Conservation (phyloP, 1,140 invertebrate species). For the Geopemphigus sp. region DNA sequence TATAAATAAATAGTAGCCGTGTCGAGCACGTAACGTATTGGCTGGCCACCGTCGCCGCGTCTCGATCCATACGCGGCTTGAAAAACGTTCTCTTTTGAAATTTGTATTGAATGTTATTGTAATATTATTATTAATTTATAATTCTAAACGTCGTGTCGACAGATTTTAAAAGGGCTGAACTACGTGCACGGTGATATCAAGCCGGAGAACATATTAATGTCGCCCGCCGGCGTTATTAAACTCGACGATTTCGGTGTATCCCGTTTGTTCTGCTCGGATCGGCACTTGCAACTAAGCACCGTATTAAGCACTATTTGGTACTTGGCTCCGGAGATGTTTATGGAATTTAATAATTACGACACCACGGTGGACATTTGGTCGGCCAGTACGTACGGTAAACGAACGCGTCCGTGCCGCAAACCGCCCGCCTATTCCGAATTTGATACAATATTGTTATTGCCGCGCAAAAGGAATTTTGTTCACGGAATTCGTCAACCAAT, state of each 20-base stretch:
- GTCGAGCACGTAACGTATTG: too few relatives aligned
- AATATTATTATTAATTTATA: too few relatives aligned
- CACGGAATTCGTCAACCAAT: background rate
- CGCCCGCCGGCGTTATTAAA: background rate
- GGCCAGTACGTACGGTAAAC: background rate
- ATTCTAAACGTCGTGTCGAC: too few relatives aligned
- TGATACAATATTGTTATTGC: too few relatives aligned
- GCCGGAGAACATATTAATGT: conserved; percentile 5
- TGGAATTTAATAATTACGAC: background rate
- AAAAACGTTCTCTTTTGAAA: too few relatives aligned
- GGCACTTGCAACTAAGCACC: background rate
- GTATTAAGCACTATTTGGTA: conserved; percentile 14
- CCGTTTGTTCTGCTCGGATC: background rate
- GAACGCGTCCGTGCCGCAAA: too few relatives aligned
- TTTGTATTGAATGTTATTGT: too few relatives aligned
- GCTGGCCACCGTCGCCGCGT: too few relatives aligned
- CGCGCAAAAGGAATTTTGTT: conserved; percentile 9
- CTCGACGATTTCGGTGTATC: conserved; percentile 17
- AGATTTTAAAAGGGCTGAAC: conserved; percentile 9
- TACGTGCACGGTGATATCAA: conserved; percentile 19
- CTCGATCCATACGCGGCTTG: too few relatives aligned
- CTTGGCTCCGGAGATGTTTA: background rate
- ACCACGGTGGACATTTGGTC: conserved; percentile 13
- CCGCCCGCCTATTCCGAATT: too few relatives aligned
- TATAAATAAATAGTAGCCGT: too few relatives aligned